Evolutionary conservation across 2,113 vertebrate species (phyloP), one percentile per base, ranked within the genome.

Genomic region (Sardina pilchardus): DNA sequence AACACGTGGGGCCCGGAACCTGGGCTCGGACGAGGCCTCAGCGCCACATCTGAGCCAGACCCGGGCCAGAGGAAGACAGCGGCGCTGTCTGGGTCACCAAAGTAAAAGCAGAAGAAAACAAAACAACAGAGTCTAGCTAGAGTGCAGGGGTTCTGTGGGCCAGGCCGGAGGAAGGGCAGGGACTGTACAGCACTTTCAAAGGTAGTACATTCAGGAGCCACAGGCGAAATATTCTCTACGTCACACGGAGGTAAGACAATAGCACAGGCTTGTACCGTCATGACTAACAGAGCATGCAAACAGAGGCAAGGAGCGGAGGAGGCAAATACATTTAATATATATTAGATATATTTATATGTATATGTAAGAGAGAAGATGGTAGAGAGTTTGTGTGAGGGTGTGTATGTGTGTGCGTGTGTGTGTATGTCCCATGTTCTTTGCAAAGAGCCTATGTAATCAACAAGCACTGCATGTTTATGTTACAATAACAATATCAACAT

Each of bases 191-290:
- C 92, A 94, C 92, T 92, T 93, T 81, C 89, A 91, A 88, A 91
- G 88, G 91, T 84, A 87, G 91, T 93, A 94, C 94, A 94, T 94
- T 94, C 93, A 93, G 93, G 92, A 91, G 86, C 84, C 50, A 82
- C 83, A 86, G 84, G 78, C 84, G 81, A 80, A 12, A 71, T 71
- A 36, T 78, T 78, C 71, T 36, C 71, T 78, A 78, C 71, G 71
- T 78, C 71, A 78, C 71, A 78, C 30, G 34, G 71, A 78, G 71
- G 34, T 78, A 78, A 78, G 71, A 78, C 71, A 78, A 34, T 78
- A 39, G 71, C 71, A 78, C 71, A 78, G 71, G 71, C 71, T 78
- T 78, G 30, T 78, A 78, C 71, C 71, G 16, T 78, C 71, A 78
- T 78, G 71, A 78, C 71, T 78, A 78, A 78, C 45, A 78, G 42